phyloP scores from a whole-genome alignment of 2,113 vertebrate species.

The Microcebus griseorufus region DNA sequence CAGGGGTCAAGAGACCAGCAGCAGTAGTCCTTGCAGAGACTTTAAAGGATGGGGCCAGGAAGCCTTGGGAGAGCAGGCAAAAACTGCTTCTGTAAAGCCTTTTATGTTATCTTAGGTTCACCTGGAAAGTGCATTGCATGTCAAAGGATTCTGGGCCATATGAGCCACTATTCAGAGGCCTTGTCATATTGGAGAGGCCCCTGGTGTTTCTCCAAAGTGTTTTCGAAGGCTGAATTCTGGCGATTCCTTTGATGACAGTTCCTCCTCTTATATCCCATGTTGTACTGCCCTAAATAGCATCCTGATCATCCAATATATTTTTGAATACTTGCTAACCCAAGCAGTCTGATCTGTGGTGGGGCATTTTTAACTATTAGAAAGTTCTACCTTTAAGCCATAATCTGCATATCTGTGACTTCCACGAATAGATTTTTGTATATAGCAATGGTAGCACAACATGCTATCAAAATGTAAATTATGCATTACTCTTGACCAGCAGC shows the following conservation, averaged over 20 bases:
- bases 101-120: neutral
- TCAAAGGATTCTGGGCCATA: neutral
- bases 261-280: neutral
- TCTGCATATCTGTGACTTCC: neutral
- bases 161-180: neutral
- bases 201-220: neutral
- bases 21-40: rapidly evolving
- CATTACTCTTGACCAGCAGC: neutral
- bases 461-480: neutral
- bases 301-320: neutral
- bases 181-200: neutral
- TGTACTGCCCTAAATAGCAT: neutral
- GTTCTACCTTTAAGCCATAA: neutral
- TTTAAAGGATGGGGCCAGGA: neutral
- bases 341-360: neutral
- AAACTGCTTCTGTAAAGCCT: neutral
- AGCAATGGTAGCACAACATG: neutral
- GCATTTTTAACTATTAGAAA: neutral
- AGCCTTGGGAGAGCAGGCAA: neutral
- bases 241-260: neutral
- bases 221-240: neutral
- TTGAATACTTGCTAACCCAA: neutral
- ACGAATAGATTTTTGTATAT: neutral
- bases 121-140: neutral
- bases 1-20: neutral